Conservation (phyloP, 2,797 vertebrate species). For the Rhadinocentrus ornatus region DNA sequence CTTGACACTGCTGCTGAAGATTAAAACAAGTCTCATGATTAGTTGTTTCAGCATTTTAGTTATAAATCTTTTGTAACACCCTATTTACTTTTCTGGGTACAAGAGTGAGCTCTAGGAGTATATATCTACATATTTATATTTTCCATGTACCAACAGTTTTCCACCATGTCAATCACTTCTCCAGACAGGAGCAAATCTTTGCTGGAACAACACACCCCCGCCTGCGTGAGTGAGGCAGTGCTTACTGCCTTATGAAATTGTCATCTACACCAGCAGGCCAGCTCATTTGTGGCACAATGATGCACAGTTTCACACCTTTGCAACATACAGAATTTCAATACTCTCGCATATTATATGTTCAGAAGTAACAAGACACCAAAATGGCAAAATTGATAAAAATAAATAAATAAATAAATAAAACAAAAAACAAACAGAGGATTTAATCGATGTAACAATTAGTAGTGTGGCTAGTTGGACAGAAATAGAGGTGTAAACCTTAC, state of each 20-base stretch:
- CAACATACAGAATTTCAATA: not conserved
- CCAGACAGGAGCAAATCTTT: conserved; percentile 29
- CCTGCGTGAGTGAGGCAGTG: conserved; percentile 4
- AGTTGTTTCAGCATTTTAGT: not conserved
- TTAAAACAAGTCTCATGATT: not conserved
- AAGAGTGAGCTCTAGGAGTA: not conserved
- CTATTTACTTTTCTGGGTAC: not conserved
- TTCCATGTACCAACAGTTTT: not conserved
- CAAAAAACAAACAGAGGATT: not conserved
- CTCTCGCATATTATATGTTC: not conserved
- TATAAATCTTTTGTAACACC: not conserved
- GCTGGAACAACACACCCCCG: conserved; percentile 16
- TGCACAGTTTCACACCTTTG: conserved; percentile 7
- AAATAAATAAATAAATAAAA: not conserved
- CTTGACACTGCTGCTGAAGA: not conserved
- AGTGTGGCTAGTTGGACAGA: conserved; percentile 18
- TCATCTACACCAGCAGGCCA: conserved; percentile 16
- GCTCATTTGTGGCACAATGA: conserved; percentile 2
- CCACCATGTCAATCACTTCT: not conserved
- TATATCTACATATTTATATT: not conserved
- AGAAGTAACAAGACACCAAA: not conserved
- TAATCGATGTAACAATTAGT: conserved; percentile 6
- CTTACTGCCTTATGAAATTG: conserved; percentile 4
- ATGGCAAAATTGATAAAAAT: not conserved
- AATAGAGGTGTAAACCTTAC: conserved; percentile 56